phyloP scores from a whole-genome alignment of 2,888 invertebrate genomes.

The Cosmorhoe ocellata region DNA sequence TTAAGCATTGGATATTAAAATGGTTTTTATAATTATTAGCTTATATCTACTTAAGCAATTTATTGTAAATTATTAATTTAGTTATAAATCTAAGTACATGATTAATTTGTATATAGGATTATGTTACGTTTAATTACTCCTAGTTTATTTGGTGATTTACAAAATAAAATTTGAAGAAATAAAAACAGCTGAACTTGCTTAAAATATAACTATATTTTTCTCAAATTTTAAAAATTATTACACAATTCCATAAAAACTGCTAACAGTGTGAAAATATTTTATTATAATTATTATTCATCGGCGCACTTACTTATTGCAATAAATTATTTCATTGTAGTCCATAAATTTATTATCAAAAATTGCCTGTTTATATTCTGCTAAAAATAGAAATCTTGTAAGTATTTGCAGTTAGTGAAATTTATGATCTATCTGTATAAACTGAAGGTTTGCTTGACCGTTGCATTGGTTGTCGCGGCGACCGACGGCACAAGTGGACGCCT shows the following conservation, averaged over 20 bases:
- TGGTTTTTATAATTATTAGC: slow-evolving; percentile 3
- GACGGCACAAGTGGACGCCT: no score
- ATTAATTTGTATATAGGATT: no score
- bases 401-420: no score
- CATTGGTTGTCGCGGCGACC: no score
- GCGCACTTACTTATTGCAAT: neutral
- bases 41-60: neutral
- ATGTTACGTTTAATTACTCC: neutral
- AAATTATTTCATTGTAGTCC: neutral
- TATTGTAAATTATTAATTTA: slow-evolving; percentile 15
- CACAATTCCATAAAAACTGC: slow-evolving; percentile 14
- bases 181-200: slow-evolving; percentile 11
- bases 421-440: no score
- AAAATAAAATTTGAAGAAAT: neutral
- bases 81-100: neutral
- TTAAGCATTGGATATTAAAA: neutral
- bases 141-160: neutral
- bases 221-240: slow-evolving; percentile 28
- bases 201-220: slow-evolving; percentile 28
- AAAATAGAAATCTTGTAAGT: no score
- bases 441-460: no score
- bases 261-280: slow-evolving; percentile 12
- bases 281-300: slow-evolving; percentile 4
- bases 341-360: neutral
- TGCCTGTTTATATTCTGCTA: neutral